Evolutionary conservation across 2,797 vertebrate genomes (phyloP).

Genomic region (Hozukius guyotensis): DNA sequence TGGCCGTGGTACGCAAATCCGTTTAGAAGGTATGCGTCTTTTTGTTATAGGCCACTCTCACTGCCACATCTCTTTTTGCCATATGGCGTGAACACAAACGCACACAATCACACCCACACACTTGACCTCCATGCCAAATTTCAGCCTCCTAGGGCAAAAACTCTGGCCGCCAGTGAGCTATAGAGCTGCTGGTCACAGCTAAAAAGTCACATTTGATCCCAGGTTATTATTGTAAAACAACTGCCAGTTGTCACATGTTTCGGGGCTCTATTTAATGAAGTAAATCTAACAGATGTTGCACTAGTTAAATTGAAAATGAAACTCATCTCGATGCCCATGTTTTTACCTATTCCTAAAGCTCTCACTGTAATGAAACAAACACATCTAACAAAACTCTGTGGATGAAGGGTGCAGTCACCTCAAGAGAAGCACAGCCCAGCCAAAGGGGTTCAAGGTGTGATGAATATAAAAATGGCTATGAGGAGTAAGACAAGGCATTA

Average conservation of each 20-base stretch:
- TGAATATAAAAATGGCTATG: slow-evolving; percentile 29
- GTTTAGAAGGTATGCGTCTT: background rate
- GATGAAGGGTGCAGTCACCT: background rate
- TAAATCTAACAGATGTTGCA: background rate
- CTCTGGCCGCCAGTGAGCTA: background rate
- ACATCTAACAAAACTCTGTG: background rate
- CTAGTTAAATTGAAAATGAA: slow-evolving; percentile 9
- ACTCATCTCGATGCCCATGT: background rate
- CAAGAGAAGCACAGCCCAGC: background rate
- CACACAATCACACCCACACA: background rate
- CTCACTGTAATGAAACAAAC: background rate
- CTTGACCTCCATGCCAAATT: background rate
- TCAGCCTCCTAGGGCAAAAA: background rate
- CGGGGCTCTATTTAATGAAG: background rate
- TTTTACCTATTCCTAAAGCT: background rate
- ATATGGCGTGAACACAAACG: background rate
- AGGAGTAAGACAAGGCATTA: slow-evolving; percentile 63
- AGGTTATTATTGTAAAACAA: slow-evolving; percentile 9
- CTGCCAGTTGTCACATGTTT: background rate
- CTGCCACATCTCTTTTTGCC: background rate
- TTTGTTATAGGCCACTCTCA: background rate
- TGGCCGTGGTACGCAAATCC: background rate
- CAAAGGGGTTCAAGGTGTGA: slow-evolving; percentile 26
- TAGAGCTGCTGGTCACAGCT: background rate
- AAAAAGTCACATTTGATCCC: background rate